phyloP scores from a whole-genome alignment of 1,140 invertebrate species.

The Monomorium pharaonis region DNA sequence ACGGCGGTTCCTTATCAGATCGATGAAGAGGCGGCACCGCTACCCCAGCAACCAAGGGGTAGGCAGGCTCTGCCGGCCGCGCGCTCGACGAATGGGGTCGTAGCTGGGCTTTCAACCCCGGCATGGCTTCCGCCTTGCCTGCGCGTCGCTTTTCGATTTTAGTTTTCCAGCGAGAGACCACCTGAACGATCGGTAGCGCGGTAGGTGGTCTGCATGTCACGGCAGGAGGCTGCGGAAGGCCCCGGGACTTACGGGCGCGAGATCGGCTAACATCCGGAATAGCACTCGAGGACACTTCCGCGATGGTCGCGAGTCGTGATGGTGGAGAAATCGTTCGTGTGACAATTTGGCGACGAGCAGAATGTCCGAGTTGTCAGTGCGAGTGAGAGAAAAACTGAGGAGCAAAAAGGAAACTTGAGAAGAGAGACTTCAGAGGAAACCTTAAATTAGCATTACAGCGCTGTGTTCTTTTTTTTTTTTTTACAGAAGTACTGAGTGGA shows the following conservation, averaged over 20 bases:
- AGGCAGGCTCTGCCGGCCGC: slow-evolving; percentile 59
- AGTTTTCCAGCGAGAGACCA: slow-evolving; percentile 52
- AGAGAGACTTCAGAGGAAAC: not conserved
- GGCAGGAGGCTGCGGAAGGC: not conserved
- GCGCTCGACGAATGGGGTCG: slow-evolving; percentile 75
- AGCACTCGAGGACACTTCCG: not conserved
- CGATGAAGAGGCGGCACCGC: slow-evolving; percentile 81
- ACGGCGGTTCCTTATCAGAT: slow-evolving; percentile 74
- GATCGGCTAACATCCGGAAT: not conserved
- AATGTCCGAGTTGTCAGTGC: not conserved
- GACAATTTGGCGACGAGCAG: not conserved
- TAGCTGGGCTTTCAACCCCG: slow-evolving; percentile 63
- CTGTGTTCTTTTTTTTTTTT: not conserved
- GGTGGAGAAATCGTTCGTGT: not conserved
- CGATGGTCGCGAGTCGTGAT: not conserved
- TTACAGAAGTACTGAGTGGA: not conserved
- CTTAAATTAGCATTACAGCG: not conserved
- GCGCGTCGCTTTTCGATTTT: slow-evolving; percentile 56
- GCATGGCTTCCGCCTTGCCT: slow-evolving; percentile 67
- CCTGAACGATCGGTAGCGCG: slow-evolving; percentile 52
- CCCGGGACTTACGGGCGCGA: not conserved
- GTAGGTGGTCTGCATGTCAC: slow-evolving; percentile 18
- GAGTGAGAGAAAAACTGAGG: not conserved
- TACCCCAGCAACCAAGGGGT: slow-evolving; percentile 75
- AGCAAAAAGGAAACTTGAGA: not conserved